phyloP scores from a whole-genome alignment of 1,140 invertebrate species.

The Chironomus tepperi region DNA sequence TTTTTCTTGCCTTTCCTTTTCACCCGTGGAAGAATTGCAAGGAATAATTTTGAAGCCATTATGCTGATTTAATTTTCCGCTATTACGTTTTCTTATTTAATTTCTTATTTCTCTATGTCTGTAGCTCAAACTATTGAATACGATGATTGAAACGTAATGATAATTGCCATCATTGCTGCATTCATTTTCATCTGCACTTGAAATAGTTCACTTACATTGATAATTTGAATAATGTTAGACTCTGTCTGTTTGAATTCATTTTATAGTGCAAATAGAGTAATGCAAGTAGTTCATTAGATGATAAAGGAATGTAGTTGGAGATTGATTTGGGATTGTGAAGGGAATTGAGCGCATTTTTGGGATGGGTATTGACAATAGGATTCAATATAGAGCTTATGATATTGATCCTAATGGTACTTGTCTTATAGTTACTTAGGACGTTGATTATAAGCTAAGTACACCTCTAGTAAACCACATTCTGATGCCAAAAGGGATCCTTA shows the following conservation, averaged over 20 bases:
- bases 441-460: too few relatives aligned
- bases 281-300: neutral
- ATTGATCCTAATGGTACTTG: too few relatives aligned
- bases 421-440: too few relatives aligned
- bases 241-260: too few relatives aligned
- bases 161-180: neutral
- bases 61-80: constrained; percentile 9
- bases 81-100: neutral
- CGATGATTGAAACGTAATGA: constrained; percentile 7
- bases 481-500: too few relatives aligned
- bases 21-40: neutral
- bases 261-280: too few relatives aligned
- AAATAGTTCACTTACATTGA: neutral
- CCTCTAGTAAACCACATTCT: too few relatives aligned
- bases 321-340: too few relatives aligned
- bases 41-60: neutral
- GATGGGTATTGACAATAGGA: too few relatives aligned
- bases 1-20: neutral
- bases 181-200: neutral
- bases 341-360: too few relatives aligned
- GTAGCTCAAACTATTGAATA: neutral
- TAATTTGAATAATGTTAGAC: neutral
- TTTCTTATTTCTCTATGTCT: neutral
- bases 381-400: too few relatives aligned
- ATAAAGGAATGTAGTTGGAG: neutral